A percentile compares a stretch with the other conserved stretches of the same genome.
phyloP scores from a whole-genome alignment of 2,797 vertebrate genomes.

The Pangasius sanitwongsei region DNA sequence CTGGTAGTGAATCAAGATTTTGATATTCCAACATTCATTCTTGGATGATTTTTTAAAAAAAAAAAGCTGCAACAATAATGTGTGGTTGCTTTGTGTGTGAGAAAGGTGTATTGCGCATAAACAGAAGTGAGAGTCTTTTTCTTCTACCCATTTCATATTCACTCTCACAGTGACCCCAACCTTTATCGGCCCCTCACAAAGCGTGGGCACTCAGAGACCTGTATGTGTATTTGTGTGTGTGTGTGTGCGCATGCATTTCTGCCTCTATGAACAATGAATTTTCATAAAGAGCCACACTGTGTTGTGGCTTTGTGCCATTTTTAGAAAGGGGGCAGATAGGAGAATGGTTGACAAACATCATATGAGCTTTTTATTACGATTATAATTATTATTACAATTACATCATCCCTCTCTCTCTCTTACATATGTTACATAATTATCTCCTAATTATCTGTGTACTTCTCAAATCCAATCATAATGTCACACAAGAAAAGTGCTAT shows the following conservation, averaged over 20 bases:
- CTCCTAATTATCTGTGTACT: background rate
- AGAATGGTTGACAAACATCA: background rate
- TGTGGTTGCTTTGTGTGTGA: background rate
- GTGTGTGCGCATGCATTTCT: background rate
- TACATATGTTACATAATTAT: background rate
- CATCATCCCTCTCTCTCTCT: background rate
- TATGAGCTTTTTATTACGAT: background rate
- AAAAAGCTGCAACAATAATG: background rate
- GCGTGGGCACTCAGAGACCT: background rate
- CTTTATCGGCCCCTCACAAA: conserved; percentile 14
- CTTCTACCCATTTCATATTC: background rate
- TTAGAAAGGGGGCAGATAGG: background rate
- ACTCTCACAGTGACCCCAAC: background rate
- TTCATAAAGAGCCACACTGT: background rate
- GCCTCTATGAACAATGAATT: background rate
- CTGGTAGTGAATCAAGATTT: background rate
- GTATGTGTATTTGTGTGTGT: background rate
- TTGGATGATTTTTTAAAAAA: background rate
- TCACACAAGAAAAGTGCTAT: background rate
- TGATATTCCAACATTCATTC: background rate
- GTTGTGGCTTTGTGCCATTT: background rate
- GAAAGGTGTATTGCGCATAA: background rate
- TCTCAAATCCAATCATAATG: background rate
- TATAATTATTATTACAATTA: background rate
- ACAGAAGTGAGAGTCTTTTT: conserved; percentile 1